phyloP scores from a whole-genome alignment of 2,797 vertebrate genomes.

The Bovichtus diacanthus region DNA sequence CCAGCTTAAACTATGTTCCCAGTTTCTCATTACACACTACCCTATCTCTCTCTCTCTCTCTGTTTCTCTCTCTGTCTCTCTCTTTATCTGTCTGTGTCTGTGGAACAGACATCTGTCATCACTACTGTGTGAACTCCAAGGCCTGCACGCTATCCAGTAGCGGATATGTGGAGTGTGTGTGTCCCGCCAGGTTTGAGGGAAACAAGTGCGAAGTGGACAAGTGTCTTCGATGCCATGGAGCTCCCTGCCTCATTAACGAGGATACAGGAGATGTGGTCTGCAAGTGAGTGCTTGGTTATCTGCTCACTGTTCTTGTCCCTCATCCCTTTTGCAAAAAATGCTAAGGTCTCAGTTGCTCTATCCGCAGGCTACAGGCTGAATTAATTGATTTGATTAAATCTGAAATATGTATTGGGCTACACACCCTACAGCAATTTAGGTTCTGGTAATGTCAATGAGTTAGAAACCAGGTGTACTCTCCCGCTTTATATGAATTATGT shows the following conservation, averaged over 20 bases:
- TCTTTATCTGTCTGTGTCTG: conserved; percentile 41
- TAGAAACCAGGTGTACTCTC: conserved; percentile 20
- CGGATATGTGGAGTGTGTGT: conserved; percentile 94
- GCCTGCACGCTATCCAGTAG: conserved; percentile 93
- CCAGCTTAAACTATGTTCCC: conserved; percentile 57
- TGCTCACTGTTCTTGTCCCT: conserved; percentile 28
- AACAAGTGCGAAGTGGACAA: conserved; percentile 96
- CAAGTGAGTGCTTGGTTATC: conserved; percentile 90
- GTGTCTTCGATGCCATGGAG: conserved; percentile 93
- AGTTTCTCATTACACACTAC: conserved; percentile 62
- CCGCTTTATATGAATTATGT: conserved; percentile 30
- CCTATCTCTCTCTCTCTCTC: conserved; percentile 41
- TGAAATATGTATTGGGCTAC: conserved; percentile 20
- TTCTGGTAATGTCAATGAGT: conserved; percentile 40
- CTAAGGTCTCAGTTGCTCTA: background rate
- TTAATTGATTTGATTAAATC: conserved; percentile 46
- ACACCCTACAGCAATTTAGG: conserved; percentile 7
- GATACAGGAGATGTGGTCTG: conserved; percentile 91
- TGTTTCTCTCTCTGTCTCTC: conserved; percentile 33
- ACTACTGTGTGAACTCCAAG: conserved; percentile 96
- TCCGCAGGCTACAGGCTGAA: conserved; percentile 6
- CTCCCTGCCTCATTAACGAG: conserved; percentile 91
- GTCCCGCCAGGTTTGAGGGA: conserved; percentile 92
- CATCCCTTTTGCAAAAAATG: conserved; percentile 4
- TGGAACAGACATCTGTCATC: conserved; percentile 90